phyloP scores from a whole-genome alignment of 2,888 invertebrate genomes.

The Hydropsyche betteni region DNA sequence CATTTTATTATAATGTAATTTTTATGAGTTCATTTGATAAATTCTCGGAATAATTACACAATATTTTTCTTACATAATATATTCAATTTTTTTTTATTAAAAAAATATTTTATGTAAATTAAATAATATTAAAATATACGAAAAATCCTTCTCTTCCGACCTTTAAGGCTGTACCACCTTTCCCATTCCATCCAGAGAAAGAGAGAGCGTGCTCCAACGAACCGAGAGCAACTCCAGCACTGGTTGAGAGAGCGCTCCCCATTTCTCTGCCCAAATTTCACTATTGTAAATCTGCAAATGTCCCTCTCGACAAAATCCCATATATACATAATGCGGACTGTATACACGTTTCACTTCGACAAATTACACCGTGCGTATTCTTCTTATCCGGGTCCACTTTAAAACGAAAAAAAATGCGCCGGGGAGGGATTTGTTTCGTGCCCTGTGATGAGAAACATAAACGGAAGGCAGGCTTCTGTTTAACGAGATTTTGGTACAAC shows the following conservation, averaged over 20 bases:
- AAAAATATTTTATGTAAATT: too few relatives aligned
- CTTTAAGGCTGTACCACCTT: slow-evolving; percentile 17
- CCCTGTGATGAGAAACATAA: slow-evolving; percentile 15
- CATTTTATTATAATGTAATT: too few relatives aligned
- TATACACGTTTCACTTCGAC: slow-evolving; percentile 12
- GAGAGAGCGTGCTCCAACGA: slow-evolving; percentile 36
- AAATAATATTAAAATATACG: not conserved
- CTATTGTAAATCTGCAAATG: slow-evolving; percentile 46
- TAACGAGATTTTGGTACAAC: not conserved
- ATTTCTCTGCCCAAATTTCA: slow-evolving; percentile 45
- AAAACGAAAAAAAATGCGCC: too few relatives aligned
- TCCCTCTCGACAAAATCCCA: slow-evolving; percentile 26
- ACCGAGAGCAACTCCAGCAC: slow-evolving; percentile 40
- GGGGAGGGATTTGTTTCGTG: not conserved
- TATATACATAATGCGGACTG: not conserved
- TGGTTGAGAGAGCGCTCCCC: slow-evolving; percentile 38
- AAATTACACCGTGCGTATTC: slow-evolving; percentile 19
- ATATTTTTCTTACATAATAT: too few relatives aligned
- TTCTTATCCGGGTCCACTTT: not conserved
- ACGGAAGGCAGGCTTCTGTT: slow-evolving; percentile 6
- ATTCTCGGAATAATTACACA: too few relatives aligned
- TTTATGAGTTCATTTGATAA: too few relatives aligned
- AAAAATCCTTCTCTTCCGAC: not conserved
- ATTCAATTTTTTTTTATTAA: too few relatives aligned
- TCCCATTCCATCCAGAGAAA: not conserved